Percentiles rank a stretch among this genome's conserved stretches.
Evolutionary conservation across 2,888 invertebrate genomes (phyloP).

Genomic region (Scaptomyza parva): DNA sequence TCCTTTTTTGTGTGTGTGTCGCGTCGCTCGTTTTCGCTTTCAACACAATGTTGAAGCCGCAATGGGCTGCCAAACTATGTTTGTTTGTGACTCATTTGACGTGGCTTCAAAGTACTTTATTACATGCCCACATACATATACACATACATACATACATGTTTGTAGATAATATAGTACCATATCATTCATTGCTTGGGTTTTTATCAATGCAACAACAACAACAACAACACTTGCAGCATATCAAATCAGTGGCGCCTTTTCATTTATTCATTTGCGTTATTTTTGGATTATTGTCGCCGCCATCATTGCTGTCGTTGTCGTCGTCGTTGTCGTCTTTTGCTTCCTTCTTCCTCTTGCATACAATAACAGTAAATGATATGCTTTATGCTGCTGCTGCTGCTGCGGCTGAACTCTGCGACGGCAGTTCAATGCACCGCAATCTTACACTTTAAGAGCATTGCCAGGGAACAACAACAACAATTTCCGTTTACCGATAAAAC

Average conservation of each 20-base stretch:
- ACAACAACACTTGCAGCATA: constrained; percentile 41
- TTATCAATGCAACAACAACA: constrained; percentile 50
- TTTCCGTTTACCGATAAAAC: constrained; percentile 62
- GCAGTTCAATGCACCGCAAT: constrained; percentile 58
- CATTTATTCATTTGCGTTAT: constrained; percentile 42
- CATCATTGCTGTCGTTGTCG: too few relatives aligned
- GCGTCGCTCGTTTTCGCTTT: constrained; percentile 62
- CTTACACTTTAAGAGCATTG: constrained; percentile 24
- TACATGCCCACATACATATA: constrained; percentile 2
- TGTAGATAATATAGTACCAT: constrained; percentile 14
- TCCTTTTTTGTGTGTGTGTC: constrained; percentile 37
- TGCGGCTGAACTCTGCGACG: constrained; percentile 41
- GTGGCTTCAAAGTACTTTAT: constrained; percentile 26
- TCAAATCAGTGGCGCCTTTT: constrained; percentile 47
- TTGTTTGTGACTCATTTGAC: constrained; percentile 54
- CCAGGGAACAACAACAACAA: constrained; percentile 36
- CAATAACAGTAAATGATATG: constrained; percentile 72
- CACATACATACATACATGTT: neutral
- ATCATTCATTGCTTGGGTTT: constrained; percentile 22
- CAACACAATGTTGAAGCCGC: constrained; percentile 41
- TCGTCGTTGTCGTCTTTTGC: constrained; percentile 11
- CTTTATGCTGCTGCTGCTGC: constrained; percentile 29
- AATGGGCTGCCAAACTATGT: constrained; percentile 47
- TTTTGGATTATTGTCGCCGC: constrained; percentile 47
- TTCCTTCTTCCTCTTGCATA: constrained; percentile 35